A percentile compares a stretch with the other conserved stretches of the same genome.
These are phyloP conservation scores for Chironomus striatipennis DNA, from an alignment of 1,140 invertebrate species.

Conservation along the genomic window DNA sequence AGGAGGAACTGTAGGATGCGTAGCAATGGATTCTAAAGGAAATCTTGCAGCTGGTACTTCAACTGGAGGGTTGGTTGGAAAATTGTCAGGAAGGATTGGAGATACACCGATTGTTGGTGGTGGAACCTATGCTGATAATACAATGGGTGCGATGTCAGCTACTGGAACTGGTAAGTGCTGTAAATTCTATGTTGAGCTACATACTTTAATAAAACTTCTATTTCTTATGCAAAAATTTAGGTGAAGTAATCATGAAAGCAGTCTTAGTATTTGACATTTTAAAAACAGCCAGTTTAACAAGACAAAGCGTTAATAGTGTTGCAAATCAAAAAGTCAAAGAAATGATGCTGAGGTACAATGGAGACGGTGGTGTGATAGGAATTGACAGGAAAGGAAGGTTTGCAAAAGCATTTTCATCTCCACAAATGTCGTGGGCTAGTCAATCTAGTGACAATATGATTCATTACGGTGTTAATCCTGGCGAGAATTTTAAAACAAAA, in stretches of 20 bases:
- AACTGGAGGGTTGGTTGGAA: slow-evolving; percentile 76
- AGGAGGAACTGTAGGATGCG: slow-evolving; percentile 70
- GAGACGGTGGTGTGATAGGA: slow-evolving; percentile 64
- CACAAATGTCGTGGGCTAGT: slow-evolving; percentile 67
- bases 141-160: slow-evolving; percentile 58
- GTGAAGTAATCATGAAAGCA: slow-evolving; percentile 32
- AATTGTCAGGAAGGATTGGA: slow-evolving; percentile 71
- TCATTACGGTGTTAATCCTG: slow-evolving; percentile 51
- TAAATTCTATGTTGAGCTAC: slow-evolving; percentile 32
- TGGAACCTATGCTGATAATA: slow-evolving; percentile 65
- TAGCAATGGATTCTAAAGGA: slow-evolving; percentile 61
- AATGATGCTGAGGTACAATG: slow-evolving; percentile 55
- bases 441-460: slow-evolving; percentile 46
- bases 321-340: slow-evolving; percentile 24
- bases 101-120: slow-evolving; percentile 64
- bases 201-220: too few species aligned
- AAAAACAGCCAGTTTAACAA: slow-evolving; percentile 24
- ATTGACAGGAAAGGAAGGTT: slow-evolving; percentile 54
- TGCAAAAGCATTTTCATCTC: slow-evolving; percentile 56
- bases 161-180: slow-evolving; percentile 54
- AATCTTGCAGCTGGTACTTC: slow-evolving; percentile 70
- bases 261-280: slow-evolving; percentile 26
- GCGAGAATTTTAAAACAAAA: neutral
- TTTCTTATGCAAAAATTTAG: slow-evolving; percentile 28
- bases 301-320: slow-evolving; percentile 25